phyloP scores from a whole-genome alignment of 1,140 invertebrate species.

The Kradibia gibbosae region DNA sequence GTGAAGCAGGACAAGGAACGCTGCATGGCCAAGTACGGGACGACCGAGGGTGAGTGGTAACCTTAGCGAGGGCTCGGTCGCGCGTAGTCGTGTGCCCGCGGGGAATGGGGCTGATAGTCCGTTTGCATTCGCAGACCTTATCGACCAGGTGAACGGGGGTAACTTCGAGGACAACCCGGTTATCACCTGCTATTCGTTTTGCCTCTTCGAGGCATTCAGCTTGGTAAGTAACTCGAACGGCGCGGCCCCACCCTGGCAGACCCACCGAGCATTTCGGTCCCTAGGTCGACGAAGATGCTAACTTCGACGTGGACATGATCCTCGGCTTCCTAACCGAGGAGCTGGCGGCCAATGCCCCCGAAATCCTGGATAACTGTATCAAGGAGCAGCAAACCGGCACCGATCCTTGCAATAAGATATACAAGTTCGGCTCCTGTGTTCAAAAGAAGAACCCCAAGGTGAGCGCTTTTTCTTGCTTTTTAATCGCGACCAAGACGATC shows the following conservation, averaged over 20 bases:
- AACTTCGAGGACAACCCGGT: slow-evolving; percentile 53
- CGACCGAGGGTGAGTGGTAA: slow-evolving; percentile 62
- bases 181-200: slow-evolving; percentile 68
- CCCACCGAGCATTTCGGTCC: not conserved
- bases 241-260: not conserved
- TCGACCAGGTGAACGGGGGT: slow-evolving; percentile 61
- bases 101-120: not conserved
- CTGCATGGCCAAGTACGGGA: slow-evolving; percentile 65
- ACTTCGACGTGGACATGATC: slow-evolving; percentile 62
- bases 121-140: slow-evolving; percentile 55
- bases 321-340: slow-evolving; percentile 58
- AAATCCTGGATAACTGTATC: slow-evolving; percentile 53
- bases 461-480: slow-evolving; percentile 43
- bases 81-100: not conserved
- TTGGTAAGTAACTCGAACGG: slow-evolving; percentile 56
- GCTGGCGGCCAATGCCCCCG: slow-evolving; percentile 46
- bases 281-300: slow-evolving; percentile 62
- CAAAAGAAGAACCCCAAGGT: slow-evolving; percentile 58
- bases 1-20: slow-evolving; percentile 61
- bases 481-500: no score
- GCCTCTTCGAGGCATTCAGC: slow-evolving; percentile 64
- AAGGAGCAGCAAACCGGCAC: slow-evolving; percentile 51
- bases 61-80: no score
- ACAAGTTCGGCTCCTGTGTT: slow-evolving; percentile 58
- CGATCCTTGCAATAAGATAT: slow-evolving; percentile 63